Evolutionary conservation across 2,888 invertebrate species (phyloP).

Genomic region (Coleophora flavipennella): DNA sequence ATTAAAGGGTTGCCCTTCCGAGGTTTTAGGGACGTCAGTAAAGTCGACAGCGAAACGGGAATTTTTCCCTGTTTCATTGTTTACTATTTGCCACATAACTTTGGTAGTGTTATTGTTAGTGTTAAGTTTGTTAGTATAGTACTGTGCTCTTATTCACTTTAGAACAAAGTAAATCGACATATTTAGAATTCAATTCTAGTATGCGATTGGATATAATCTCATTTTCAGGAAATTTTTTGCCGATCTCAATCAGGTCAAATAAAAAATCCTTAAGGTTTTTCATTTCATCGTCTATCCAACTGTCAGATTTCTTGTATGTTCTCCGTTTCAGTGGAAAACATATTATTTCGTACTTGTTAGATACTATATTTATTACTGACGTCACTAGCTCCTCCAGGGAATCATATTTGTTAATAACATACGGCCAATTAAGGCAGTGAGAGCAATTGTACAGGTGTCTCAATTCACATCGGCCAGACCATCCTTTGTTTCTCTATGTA

Average conservation of each 20-base stretch:
- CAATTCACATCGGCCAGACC: too few species aligned
- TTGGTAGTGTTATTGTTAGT: background rate
- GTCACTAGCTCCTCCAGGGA: background rate
- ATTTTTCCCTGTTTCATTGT: background rate
- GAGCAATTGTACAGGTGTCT: too few species aligned
- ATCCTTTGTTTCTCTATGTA: too few species aligned
- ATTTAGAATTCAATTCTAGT: background rate
- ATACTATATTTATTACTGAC: background rate
- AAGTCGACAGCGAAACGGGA: background rate
- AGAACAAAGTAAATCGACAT: background rate
- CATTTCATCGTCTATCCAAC: too few species aligned
- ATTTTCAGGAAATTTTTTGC: background rate
- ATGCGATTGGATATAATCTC: background rate
- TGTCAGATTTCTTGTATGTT: background rate
- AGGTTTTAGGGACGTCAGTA: background rate
- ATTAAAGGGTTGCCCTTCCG: background rate
- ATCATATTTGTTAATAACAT: too few species aligned
- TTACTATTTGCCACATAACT: too few species aligned
- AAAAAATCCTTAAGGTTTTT: too few species aligned
- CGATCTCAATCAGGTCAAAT: too few species aligned
- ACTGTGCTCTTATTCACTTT: background rate
- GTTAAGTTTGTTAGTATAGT: background rate
- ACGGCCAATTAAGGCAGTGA: too few species aligned
- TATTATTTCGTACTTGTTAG: background rate
- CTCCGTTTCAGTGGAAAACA: background rate